These are phyloP conservation scores for Drosophila heteroneura DNA, from an alignment of 2,888 invertebrate genomes.

Conservation along the genomic window DNA sequence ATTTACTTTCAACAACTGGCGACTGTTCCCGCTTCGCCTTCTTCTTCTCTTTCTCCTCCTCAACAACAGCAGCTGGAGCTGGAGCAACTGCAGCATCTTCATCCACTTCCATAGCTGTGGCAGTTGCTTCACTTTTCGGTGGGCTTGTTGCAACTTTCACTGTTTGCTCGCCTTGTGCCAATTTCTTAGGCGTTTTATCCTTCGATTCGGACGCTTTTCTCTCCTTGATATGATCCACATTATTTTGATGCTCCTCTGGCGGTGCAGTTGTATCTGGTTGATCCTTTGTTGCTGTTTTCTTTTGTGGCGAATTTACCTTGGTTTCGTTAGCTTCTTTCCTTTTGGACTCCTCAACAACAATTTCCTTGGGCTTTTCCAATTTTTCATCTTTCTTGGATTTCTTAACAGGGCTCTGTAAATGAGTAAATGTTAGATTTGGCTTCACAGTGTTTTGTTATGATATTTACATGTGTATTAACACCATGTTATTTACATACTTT, in stretches of 20 bases:
- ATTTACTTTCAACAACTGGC: slow-evolving; percentile 16
- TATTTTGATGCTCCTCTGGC: slow-evolving; percentile 58
- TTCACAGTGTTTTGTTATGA: background rate
- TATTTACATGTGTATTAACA: background rate
- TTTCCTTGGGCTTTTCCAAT: slow-evolving; percentile 45
- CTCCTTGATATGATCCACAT: slow-evolving; percentile 53
- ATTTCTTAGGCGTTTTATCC: slow-evolving; percentile 32
- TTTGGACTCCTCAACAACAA: slow-evolving; percentile 19
- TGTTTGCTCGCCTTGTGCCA: slow-evolving; percentile 51
- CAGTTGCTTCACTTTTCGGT: slow-evolving; percentile 45
- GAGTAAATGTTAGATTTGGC: slow-evolving; percentile 2
- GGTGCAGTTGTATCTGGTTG: slow-evolving; percentile 37
- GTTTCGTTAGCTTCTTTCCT: slow-evolving; percentile 17
- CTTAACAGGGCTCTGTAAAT: slow-evolving; percentile 53
- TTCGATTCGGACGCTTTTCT: slow-evolving; percentile 39
- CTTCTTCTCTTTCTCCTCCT: slow-evolving; percentile 24
- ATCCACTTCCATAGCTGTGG: slow-evolving; percentile 61
- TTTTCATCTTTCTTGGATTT: slow-evolving; percentile 58
- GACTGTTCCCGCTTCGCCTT: slow-evolving; percentile 21
- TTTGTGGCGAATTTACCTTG: slow-evolving; percentile 34
- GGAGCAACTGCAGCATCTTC: slow-evolving; percentile 39
- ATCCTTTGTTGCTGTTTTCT: slow-evolving; percentile 46
- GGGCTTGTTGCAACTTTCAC: slow-evolving; percentile 48
- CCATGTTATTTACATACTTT: slow-evolving; percentile 42
- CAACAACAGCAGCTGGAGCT: slow-evolving; percentile 59